These are phyloP conservation scores for Pardosa pseudoannulata DNA, from an alignment of 2,888 invertebrate species.

Conservation along the genomic window DNA sequence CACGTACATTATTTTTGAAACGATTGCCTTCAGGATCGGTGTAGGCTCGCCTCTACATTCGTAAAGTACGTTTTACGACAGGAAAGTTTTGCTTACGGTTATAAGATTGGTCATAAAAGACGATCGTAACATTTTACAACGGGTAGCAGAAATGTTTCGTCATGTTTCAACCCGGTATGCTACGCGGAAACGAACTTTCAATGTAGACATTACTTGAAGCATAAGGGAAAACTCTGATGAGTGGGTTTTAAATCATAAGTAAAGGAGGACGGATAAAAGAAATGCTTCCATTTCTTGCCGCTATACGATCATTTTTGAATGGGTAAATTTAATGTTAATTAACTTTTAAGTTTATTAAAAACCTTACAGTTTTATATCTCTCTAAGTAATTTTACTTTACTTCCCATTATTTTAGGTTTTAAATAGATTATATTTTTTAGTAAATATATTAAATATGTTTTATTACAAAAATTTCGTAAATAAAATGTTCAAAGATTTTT, in stretches of 20 bases:
- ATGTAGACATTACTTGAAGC: constrained; percentile 38
- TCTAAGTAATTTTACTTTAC: too few relatives aligned
- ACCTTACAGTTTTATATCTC: too few relatives aligned
- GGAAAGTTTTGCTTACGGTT: constrained; percentile 69
- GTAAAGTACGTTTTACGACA: constrained; percentile 64
- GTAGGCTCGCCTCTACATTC: constrained; percentile 31
- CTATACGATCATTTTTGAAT: too few relatives aligned
- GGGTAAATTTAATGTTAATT: too few relatives aligned
- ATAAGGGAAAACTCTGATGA: too few relatives aligned
- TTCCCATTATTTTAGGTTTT: too few relatives aligned
- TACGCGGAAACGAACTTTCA: constrained; percentile 57
- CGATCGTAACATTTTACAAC: constrained; percentile 68
- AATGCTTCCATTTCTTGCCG: too few relatives aligned
- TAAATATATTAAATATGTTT: too few relatives aligned
- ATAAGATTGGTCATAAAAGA: constrained; percentile 69
- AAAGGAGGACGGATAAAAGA: neutral
- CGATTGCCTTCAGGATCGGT: constrained; percentile 42
- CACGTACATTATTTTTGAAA: constrained; percentile 61
- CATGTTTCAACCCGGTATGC: constrained; percentile 42
- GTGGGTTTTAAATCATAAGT: constrained; percentile 8
- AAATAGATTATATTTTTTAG: too few relatives aligned
- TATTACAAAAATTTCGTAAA: too few relatives aligned
- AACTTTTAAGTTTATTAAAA: too few relatives aligned
- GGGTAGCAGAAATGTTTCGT: constrained; percentile 58
- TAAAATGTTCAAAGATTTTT: too few relatives aligned